Evolutionary conservation across 2,797 vertebrate species (phyloP).

Genomic region (Gymnothorax javanicus): DNA sequence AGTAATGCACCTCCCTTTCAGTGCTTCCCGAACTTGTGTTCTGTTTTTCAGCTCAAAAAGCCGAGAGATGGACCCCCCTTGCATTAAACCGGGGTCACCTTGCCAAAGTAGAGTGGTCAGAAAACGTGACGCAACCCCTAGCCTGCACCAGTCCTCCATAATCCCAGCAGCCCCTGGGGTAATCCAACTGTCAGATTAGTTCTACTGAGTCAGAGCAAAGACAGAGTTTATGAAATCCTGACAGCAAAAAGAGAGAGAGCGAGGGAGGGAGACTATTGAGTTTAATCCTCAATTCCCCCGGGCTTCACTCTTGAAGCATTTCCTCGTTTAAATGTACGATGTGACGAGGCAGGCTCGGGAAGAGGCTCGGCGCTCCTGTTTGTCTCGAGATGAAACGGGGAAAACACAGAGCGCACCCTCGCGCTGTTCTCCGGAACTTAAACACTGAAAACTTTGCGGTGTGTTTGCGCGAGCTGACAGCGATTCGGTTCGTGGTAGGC

Average conservation of each 20-base stretch:
- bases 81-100: background rate
- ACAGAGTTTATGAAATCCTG: slow-evolving; percentile 2
- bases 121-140: background rate
- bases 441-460: slow-evolving; percentile 21
- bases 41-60: background rate
- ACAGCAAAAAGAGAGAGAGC: background rate
- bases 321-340: background rate
- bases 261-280: background rate
- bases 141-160: slow-evolving; percentile 4
- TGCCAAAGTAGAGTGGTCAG: background rate
- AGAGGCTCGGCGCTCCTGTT: background rate
- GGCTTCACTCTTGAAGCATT: background rate
- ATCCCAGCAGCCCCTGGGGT: background rate
- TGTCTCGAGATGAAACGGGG: background rate
- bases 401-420: slow-evolving; percentile 3
- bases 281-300: background rate
- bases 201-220: slow-evolving; percentile 12
- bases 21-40: background rate
- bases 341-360: background rate
- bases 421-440: slow-evolving; percentile 25
- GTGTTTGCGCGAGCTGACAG: slow-evolving; percentile 26
- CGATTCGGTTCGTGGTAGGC: slow-evolving; percentile 21
- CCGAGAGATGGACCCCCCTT: background rate
- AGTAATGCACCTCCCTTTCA: background rate
- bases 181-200: slow-evolving; percentile 2